Base-by-base conservation (phyloP, 2,888 invertebrate species). In the Drosophila neonasuta region DNA sequence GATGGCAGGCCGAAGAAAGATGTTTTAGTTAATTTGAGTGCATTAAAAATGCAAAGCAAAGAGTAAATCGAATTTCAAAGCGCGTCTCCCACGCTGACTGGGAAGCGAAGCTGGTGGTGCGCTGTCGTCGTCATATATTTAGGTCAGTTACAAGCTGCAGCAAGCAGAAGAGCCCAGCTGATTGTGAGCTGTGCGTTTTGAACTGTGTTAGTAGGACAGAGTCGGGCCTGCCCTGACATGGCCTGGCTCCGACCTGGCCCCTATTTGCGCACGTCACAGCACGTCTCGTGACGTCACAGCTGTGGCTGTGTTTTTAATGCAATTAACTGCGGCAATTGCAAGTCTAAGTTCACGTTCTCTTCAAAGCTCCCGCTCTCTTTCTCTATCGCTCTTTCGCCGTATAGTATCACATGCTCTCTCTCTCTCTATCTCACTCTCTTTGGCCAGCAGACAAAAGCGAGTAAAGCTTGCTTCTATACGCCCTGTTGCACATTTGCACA, bases 201-300 rank as follows among this genome's bases (percentile, higher is more conserved):
- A 84, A 86, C 60, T 86, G 77, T 86, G 83, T 86, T 83, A 83
- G 71, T 83, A 74, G 83, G 84, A 4, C 83, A 82, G 24, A 64
- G 77, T 59, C 65, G 49, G 71, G 30, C 32, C 20, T 17, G 48
- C 20, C 24, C 34, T 42, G 58, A n/a, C 36, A 17, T 20, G 57
- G 50, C 39, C 46, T 42, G 72, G 36, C 57, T 48, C 10, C 70
- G 71, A 74, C 75, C 75, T 72, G 72, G 45, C 71, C 64, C 55
- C 63, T 39, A 48, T 58, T 65, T 67, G 66, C 81, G 66, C 55
- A 85, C 81, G 81, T 87, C 81, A 87, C 42, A 56, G 57, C 66
- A 17, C 3, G 29, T 9, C 34, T n/a, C 13, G 76, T 84, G 87
- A 84, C 87, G 87, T 86, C 87, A 86, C 80, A 55, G 56, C 56